phyloP scores from a whole-genome alignment of 2,888 invertebrate species.

The Holacanthella duospinosa region DNA sequence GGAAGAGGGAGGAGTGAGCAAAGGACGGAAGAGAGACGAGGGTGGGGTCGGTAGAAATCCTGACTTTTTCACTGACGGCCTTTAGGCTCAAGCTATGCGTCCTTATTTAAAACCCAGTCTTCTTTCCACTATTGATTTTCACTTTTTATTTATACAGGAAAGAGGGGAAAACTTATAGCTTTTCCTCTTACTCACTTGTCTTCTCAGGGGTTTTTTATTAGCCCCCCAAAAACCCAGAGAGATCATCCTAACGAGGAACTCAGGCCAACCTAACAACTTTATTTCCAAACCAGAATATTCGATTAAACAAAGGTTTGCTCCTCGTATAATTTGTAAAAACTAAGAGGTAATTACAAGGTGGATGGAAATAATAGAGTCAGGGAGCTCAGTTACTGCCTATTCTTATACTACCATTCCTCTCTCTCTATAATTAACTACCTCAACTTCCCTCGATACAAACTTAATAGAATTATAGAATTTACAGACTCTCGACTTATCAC shows the following conservation, averaged over 20 bases:
- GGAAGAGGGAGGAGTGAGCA: not conserved
- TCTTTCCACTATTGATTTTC: not conserved
- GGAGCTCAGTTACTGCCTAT: not conserved
- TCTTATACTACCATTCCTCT: not conserved
- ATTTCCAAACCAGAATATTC: not conserved
- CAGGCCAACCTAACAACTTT: not conserved
- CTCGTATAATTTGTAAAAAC: not conserved
- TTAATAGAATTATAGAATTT: slow-evolving; percentile 2
- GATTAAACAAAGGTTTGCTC: not conserved
- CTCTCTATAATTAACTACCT: not conserved
- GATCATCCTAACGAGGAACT: not conserved
- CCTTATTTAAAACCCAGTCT: not conserved
- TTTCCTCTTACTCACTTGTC: not conserved
- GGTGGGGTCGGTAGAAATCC: too few species aligned
- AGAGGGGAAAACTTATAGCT: not conserved
- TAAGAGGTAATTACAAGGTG: not conserved
- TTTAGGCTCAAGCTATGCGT: not conserved
- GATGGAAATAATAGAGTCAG: not conserved
- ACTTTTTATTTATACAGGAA: not conserved
- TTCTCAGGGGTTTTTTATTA: not conserved
- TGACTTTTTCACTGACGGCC: not conserved
- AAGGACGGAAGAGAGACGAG: not conserved
- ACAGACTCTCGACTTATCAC: too few species aligned
- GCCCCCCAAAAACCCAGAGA: not conserved
- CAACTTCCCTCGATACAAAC: not conserved